Percentiles rank a stretch among this genome's conserved stretches.
Conservation (phyloP, 2,888 invertebrate genomes). For the Monoplex corrugatus region DNA sequence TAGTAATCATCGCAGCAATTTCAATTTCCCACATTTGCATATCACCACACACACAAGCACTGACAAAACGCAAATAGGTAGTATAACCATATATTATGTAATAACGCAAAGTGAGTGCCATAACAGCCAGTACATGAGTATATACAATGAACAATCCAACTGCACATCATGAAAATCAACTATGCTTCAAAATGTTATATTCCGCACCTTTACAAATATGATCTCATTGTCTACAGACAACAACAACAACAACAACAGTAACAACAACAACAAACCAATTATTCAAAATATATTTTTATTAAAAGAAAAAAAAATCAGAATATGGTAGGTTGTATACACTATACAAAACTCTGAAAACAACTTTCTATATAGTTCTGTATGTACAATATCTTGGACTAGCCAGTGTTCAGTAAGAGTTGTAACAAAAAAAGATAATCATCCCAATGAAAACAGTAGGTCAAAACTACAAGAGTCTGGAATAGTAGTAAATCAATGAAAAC, state of each 20-base stretch:
- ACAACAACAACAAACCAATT: slow-evolving; percentile 26
- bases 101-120: slow-evolving; percentile 43
- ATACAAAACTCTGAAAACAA: slow-evolving; percentile 45
- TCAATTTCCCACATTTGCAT: no score
- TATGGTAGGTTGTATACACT: slow-evolving; percentile 38
- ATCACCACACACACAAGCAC: background rate
- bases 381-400: slow-evolving; percentile 34
- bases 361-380: slow-evolving; percentile 33
- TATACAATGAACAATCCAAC: slow-evolving; percentile 42
- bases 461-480: slow-evolving; percentile 31
- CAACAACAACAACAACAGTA: background rate
- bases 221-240: slow-evolving; percentile 32
- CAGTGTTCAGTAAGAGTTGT: slow-evolving; percentile 25
- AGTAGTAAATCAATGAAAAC: background rate
- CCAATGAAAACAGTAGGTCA: no score
- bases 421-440: slow-evolving; percentile 41
- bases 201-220: slow-evolving; percentile 37
- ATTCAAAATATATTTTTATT: slow-evolving; percentile 13
- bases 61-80: background rate
- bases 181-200: slow-evolving; percentile 35
- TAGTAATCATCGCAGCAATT: no score
- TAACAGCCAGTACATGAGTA: slow-evolving; percentile 38
- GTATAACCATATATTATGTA: slow-evolving; percentile 44
- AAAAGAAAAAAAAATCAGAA: slow-evolving; percentile 2
- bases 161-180: slow-evolving; percentile 39